Evolutionary conservation across 2,113 vertebrate genomes (phyloP), one percentile per base, ranked within the genome.

Genomic region (Esox niger): DNA sequence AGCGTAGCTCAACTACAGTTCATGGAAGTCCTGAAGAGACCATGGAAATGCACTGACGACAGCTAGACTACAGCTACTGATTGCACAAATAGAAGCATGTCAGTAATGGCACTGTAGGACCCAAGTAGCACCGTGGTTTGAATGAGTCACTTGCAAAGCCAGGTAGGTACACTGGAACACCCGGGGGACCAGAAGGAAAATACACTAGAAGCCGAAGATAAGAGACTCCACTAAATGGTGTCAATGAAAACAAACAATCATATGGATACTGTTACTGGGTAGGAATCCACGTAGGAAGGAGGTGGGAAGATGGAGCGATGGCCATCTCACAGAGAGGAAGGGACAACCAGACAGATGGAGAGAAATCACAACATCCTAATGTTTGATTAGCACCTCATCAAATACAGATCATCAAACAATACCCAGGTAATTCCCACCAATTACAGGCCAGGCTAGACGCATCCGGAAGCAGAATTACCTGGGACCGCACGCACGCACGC

Each of bases 351-450:
- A 62, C 25, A 58, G 11, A 62, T 31, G 26, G 31, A 61, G 31
- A 52, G 64, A 69, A 70, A 73, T 73, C 77, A 70, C 54, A 73
- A 73, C 30, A 54, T 60, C 66, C 23, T 49, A 65, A 13, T 64
- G 43, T 77, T 79, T 81, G 73, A 70, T 76, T 56, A 83, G 58
- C 65, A 38, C 62, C 71, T 74, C 74, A 84, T 81, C 78, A 77
- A 64, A 27, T 8, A 20, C 66, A 68, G 76, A 83, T 79, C 68
- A 82, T 71, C 74, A 84, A 74, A 79, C 55, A 59, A 8, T 69
- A 73, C 64, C 61, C 46, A 67, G 62, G 49, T 78, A 78, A 85
- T 29, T 27, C 15, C 55, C 10, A 29, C 55, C 55, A 58, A 58
- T 29, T 80, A 82, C 46, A 66, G 61, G 57, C 68, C 70, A 17